Base-by-base conservation (phyloP, 2,797 vertebrate species). In the Vultur gryphus region DNA sequence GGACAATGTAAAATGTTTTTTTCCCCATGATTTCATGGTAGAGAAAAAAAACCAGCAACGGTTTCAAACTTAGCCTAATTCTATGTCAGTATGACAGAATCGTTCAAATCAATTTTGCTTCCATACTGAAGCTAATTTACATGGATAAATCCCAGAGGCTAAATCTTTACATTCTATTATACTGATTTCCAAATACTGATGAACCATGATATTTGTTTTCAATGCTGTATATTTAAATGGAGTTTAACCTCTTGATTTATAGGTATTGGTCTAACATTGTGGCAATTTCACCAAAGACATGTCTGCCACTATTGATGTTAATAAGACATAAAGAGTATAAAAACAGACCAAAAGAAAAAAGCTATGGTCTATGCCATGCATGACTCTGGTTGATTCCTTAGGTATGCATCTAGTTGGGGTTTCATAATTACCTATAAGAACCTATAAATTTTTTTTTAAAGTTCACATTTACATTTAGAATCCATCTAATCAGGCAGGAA, bases 161-260 rank as follows among this genome's bases (percentile, higher is more conserved):
- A 90, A 84, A 81, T 87, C 13, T 88, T 90, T 77, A 87, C 48
- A 62, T 93, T 91, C 70, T 87, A 24, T 81, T 95, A 81, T 94
- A 62, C 19, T 94, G 64, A 94, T 96, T 93, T 95, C 28, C 67
- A 94, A 95, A 96, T 21, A 89, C 35, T 89, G 84, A 96, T 93
- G 75, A 96, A 71, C 62, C 66, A 77, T 81, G 13, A 69, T 89
- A 96, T 73, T 96, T 71, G 43, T 93, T 96, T 95, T 70, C 48
- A 95, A 94, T 78, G 78, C 28, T 57, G 23, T 71, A 76, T 86
- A 69, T 91, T 84, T 93, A 89, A 90, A 82, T 87, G 31, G 72
- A 93, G 9, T 91, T 95, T 90, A 95, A 89, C 48, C 51, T 97
- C 87, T 91, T 89, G 35, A 84, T 96, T 96, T 95, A 21, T 91